Evolutionary conservation across 2,797 vertebrate genomes (phyloP).

Genomic region (Crenuchus spilurus): DNA sequence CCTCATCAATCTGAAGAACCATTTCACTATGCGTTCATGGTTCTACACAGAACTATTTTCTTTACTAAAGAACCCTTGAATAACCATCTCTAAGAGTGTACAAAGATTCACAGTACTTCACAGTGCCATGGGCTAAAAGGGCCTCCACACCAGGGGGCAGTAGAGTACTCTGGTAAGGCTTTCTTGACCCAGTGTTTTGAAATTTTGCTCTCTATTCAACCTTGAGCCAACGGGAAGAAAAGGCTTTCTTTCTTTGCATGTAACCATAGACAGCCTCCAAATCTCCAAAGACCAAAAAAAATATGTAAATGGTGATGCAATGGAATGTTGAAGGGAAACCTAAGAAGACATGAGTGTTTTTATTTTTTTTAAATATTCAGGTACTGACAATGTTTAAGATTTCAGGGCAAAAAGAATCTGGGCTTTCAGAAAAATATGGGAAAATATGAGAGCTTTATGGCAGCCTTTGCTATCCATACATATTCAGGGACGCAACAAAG

Average conservation of each 20-base stretch:
- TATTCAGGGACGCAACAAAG: background rate
- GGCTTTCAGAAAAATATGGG: slow-evolving; percentile 13
- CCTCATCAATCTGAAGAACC: no score
- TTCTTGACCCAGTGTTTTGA: slow-evolving; percentile 18
- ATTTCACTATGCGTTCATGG: no score
- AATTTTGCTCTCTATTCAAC: slow-evolving; percentile 1
- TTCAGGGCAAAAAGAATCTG: background rate
- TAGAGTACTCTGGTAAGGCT: slow-evolving; percentile 56
- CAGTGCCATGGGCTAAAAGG: background rate
- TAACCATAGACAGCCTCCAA: slow-evolving; percentile 34
- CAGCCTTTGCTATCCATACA: background rate
- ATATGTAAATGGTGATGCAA: slow-evolving; percentile 48
- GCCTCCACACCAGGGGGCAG: slow-evolving; percentile 72
- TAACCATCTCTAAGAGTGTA: no score
- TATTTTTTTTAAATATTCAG: background rate
- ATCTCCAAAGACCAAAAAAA: slow-evolving; percentile 31
- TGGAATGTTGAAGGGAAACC: slow-evolving; percentile 34
- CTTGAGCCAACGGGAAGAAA: background rate
- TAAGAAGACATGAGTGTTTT: background rate
- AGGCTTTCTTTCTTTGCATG: background rate
- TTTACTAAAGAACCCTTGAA: no score
- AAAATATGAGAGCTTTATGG: slow-evolving; percentile 1
- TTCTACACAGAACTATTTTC: no score
- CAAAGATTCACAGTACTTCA: no score
- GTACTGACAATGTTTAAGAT: slow-evolving; percentile 19